Evolutionary conservation across 1,140 invertebrate species (phyloP).

Genomic region (Drosophila subobscura): DNA sequence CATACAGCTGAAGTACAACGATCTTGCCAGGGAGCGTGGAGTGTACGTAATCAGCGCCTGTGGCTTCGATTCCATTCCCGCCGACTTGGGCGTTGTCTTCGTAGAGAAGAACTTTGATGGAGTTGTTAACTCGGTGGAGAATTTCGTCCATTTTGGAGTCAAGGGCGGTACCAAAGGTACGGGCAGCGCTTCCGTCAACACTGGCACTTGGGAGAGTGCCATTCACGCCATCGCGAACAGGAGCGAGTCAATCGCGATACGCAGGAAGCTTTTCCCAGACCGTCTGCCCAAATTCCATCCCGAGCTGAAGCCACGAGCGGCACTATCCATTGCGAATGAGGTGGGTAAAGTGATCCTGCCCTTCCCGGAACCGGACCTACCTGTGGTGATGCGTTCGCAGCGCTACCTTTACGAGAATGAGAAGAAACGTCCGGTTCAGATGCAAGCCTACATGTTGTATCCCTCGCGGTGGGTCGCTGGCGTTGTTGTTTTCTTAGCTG

Average conservation of each 20-base stretch:
- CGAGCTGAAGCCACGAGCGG: slow-evolving; percentile 84
- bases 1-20: slow-evolving; percentile 92
- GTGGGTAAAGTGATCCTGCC: slow-evolving; percentile 87
- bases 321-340: slow-evolving; percentile 87
- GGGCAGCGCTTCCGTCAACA: slow-evolving; percentile 85
- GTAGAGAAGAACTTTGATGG: slow-evolving; percentile 90
- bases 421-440: slow-evolving; percentile 89
- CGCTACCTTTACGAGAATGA: slow-evolving; percentile 88
- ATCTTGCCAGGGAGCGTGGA: slow-evolving; percentile 89
- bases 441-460: slow-evolving; percentile 87
- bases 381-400: slow-evolving; percentile 91
- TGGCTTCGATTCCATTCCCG: slow-evolving; percentile 95
- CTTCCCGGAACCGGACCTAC: slow-evolving; percentile 92
- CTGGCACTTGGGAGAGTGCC: slow-evolving; percentile 92
- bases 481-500: slow-evolving; percentile 85
- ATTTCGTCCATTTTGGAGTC: slow-evolving; percentile 85
- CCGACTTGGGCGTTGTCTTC: slow-evolving; percentile 92
- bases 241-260: slow-evolving; percentile 86
- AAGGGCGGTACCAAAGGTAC: slow-evolving; percentile 65
- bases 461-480: slow-evolving; percentile 77
- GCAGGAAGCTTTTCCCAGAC: slow-evolving; percentile 87
- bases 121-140: slow-evolving; percentile 90
- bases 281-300: slow-evolving; percentile 87
- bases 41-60: slow-evolving; percentile 94
- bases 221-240: slow-evolving; percentile 89